Base-by-base conservation (phyloP, 2,888 invertebrate genomes). In the Mythimna ferrago region DNA sequence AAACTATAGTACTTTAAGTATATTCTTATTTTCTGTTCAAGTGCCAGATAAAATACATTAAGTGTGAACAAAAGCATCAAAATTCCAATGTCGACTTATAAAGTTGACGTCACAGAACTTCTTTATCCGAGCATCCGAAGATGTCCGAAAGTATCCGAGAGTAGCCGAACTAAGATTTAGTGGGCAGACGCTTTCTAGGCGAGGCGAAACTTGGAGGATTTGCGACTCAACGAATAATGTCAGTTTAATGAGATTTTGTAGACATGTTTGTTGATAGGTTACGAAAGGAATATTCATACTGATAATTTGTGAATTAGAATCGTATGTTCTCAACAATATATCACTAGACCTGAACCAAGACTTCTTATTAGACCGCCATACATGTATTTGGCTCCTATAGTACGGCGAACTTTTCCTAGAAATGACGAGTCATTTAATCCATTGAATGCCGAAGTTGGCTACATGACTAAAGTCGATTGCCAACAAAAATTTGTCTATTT, bases 101-200 rank as follows among this genome's bases (percentile, higher is more conserved):
- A 80, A 86, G 71, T 86, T 84, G 61, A 63, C 32, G 54, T 80
- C 67, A 73, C 53, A 48, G 16, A 80, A 83, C 65, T 83, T 80
- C 61, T 83, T 81, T 71, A 78, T 83, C 75, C 73, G 44, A 68
- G 58, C 64, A 53, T 51, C 68, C 71, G 76, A 76, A 62, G 66
- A 41, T 62, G 58, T 72, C 81, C 66, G 77, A 81, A 81, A 81
- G 84, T 75, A 83, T 62, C 54, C 70, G 65, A 81, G 76, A 38
- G 65, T 48, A 83, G 66, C 65, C 70, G 80, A 85, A 77, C 54
- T 69, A 73, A 86, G 86, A 84, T 84, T 85, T 85, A 84, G 78
- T 81, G 83, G 68, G 66, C 71, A 70, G 71, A 78, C 70, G 75
- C 32, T 82, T 61, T 51, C 51, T 14, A 69, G 57, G 60, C 60